Evolutionary conservation across 2,888 invertebrate species (phyloP), one percentile per base, ranked within the genome.

Genomic region (Tetramorium bicarinatum): DNA sequence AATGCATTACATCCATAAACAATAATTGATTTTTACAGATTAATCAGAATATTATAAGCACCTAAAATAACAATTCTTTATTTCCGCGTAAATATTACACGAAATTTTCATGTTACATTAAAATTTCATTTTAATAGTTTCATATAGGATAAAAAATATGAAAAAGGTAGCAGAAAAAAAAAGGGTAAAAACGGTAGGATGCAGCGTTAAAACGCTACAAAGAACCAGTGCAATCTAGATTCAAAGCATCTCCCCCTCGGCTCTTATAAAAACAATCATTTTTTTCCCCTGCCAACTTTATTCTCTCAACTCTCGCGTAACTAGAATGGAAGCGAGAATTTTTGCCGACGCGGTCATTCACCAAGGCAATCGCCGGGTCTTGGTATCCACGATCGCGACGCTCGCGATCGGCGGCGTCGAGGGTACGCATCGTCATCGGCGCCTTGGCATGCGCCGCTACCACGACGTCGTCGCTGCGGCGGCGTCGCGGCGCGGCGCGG

Each of bases 371-470:
- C 81, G 85, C 47, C 72, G 47, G 4, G 29, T n/a, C 67, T 44
- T 77, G 85, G 83, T 90, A 90, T 88, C 88, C 88, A 82, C 86
- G 86, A 87, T 90, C 29, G 85, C 69, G 71, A 13, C 82, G 76
- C 38, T 83, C 77, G 83, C 75, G 75, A 90, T 47, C 49, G 79
- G 83, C 82, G 61, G 80, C 87, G 83, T 81, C 85, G 52, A 80
- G 72, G 82, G 15, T 18, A 85, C 82, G 79, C 86, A 62, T 83
- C 88, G 90, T 89, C 89, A 88, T 85, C 81, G 83, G 62, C 85
- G 76, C 74, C 85, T 88, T 90, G 89, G 89, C 91, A 87, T 72
- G 66, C 41, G 83, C 29, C 21, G 29, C 44, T 21, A 38, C 11
- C 47, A 34, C 86, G 61, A 76, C 80, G 81, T 66, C 83, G 61